Conservation (phyloP, 2,888 invertebrate genomes). For the Dolomedes plantarius region DNA sequence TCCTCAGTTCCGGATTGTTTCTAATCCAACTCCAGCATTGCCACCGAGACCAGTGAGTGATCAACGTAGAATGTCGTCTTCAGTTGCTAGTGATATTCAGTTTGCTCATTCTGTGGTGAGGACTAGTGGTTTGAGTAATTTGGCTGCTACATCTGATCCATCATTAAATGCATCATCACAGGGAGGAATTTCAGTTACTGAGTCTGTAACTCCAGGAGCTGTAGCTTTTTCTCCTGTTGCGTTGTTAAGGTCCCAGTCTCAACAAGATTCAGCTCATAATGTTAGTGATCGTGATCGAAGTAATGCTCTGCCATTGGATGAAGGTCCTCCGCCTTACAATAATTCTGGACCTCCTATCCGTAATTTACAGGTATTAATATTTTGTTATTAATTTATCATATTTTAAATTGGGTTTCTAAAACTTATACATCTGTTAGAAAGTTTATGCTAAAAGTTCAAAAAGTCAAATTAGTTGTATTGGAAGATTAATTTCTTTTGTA, state of each 20-base stretch:
- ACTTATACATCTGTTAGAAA: no score
- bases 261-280: constrained; percentile 24
- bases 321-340: constrained; percentile 72
- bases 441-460: no score
- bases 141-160: constrained; percentile 59
- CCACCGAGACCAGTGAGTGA: constrained; percentile 63
- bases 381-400: no score
- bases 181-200: neutral
- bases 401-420: no score
- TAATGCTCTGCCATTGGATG: constrained; percentile 46
- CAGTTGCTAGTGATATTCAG: constrained; percentile 25
- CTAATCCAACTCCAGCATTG: constrained; percentile 48
- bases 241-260: constrained; percentile 44
- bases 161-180: constrained; percentile 41
- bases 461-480: no score
- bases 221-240: constrained; percentile 10
- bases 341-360: constrained; percentile 8
- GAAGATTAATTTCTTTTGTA: no score
- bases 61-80: constrained; percentile 27
- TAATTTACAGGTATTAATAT: constrained; percentile 6
- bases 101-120: constrained; percentile 22
- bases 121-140: constrained; percentile 30
- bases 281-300: constrained; percentile 32
- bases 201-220: neutral
- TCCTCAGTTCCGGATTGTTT: constrained; percentile 32